Evolutionary conservation across 2,888 invertebrate species (phyloP).

Genomic region (Limnephilus auricula): DNA sequence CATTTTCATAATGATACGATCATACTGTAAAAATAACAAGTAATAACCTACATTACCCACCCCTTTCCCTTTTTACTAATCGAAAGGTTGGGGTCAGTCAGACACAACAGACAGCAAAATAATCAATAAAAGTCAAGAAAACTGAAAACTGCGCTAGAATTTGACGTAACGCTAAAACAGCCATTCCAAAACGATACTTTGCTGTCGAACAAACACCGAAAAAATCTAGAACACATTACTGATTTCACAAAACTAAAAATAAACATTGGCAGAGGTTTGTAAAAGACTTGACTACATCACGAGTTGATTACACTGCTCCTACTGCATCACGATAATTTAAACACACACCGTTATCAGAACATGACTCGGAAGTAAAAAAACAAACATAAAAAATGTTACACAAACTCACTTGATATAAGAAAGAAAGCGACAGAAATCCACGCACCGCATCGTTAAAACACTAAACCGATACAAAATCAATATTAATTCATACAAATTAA

Average conservation of each 20-base stretch:
- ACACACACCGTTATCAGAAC: background rate
- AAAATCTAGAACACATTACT: background rate
- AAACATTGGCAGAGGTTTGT: background rate
- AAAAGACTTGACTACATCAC: background rate
- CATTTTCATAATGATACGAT: background rate
- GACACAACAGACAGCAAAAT: background rate
- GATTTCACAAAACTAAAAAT: background rate
- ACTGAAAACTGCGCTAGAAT: background rate
- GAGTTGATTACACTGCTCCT: background rate
- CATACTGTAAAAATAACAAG: background rate
- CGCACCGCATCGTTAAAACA: background rate
- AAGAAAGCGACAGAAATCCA: background rate
- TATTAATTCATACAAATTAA: background rate
- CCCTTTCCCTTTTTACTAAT: background rate
- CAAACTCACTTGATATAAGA: background rate
- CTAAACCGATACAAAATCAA: background rate
- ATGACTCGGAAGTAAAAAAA: background rate
- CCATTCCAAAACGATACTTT: background rate
- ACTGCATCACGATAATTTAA: background rate
- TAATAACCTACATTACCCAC: background rate
- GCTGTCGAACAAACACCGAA: background rate
- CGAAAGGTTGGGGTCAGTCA: background rate
- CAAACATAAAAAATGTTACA: background rate
- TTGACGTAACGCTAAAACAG: background rate
- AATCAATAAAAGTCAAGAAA: background rate